Percentiles rank a stretch among this genome's conserved stretches.
Evolutionary conservation across 2,888 invertebrate species (phyloP).

Genomic region (Ectobius pallidus): DNA sequence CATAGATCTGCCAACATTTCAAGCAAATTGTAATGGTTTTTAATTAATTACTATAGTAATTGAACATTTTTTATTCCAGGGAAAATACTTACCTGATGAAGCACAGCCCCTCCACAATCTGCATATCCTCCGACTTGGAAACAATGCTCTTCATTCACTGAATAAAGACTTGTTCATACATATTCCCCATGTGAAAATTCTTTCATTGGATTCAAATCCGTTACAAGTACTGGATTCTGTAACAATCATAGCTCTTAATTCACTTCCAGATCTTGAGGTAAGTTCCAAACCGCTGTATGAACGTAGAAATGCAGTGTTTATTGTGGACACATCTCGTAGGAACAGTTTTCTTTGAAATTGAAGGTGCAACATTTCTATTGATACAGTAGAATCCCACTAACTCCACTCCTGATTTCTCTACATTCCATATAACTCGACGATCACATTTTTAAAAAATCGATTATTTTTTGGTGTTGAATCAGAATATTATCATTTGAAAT

Average conservation of each 20-base stretch:
- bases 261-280: constrained; percentile 69
- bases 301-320: neutral
- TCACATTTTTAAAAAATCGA: too few relatives aligned
- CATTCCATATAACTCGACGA: too few relatives aligned
- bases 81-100: constrained; percentile 59
- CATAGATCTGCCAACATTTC: neutral
- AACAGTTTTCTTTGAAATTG: too few relatives aligned
- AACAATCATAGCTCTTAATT: constrained; percentile 69
- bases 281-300: too few relatives aligned
- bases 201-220: constrained; percentile 78
- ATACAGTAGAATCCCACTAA: too few relatives aligned
- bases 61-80: constrained; percentile 55
- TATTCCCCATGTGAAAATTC: constrained; percentile 66
- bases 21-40: too few relatives aligned
- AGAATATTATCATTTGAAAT: too few relatives aligned
- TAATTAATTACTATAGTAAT: neutral
- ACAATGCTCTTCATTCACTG: constrained; percentile 74
- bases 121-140: constrained; percentile 66
- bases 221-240: constrained; percentile 68
- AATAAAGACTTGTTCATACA: constrained; percentile 78
- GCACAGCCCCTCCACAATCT: constrained; percentile 66
- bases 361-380: too few relatives aligned
- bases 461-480: too few relatives aligned
- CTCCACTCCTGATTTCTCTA: too few relatives aligned
- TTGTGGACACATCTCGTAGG: too few relatives aligned